phyloP scores from a whole-genome alignment of 2,888 invertebrate genomes.

The Osmoderma eremita region DNA sequence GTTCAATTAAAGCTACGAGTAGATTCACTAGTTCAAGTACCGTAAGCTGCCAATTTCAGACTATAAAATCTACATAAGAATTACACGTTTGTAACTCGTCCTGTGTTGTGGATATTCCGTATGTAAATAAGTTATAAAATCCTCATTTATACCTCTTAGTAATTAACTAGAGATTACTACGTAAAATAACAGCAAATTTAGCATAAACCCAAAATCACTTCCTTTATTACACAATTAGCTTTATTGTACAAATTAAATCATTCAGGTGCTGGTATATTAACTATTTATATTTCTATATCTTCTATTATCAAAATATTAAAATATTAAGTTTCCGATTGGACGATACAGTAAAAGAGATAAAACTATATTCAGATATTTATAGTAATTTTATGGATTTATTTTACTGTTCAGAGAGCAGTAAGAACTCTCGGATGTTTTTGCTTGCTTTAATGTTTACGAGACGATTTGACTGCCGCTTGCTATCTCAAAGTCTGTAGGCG shows the following conservation, averaged over 20 bases:
- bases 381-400: slow-evolving; percentile 27
- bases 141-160: too few relatives aligned
- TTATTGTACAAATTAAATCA: too few relatives aligned
- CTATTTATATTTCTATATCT: too few relatives aligned
- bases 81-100: background rate
- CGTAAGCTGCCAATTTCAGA: background rate
- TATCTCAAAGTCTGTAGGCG: background rate
- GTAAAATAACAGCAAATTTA: too few relatives aligned
- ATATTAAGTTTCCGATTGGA: too few relatives aligned
- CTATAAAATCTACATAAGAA: background rate
- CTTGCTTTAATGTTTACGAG: slow-evolving; percentile 11
- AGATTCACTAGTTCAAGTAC: too few relatives aligned
- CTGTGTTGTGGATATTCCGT: background rate
- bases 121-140: slow-evolving; percentile 13
- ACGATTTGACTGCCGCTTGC: slow-evolving; percentile 7
- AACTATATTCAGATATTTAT: slow-evolving; percentile 32
- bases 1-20: too few relatives aligned
- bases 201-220: too few relatives aligned
- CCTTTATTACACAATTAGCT: too few relatives aligned
- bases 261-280: too few relatives aligned
- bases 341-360: slow-evolving; percentile 23
- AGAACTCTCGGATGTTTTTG: slow-evolving; percentile 17
- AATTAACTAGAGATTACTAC: too few relatives aligned
- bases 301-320: too few relatives aligned
- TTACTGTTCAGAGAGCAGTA: slow-evolving; percentile 11